Conservation (phyloP, 2,113 vertebrate species). For the Chrysochloris asiatica region DNA sequence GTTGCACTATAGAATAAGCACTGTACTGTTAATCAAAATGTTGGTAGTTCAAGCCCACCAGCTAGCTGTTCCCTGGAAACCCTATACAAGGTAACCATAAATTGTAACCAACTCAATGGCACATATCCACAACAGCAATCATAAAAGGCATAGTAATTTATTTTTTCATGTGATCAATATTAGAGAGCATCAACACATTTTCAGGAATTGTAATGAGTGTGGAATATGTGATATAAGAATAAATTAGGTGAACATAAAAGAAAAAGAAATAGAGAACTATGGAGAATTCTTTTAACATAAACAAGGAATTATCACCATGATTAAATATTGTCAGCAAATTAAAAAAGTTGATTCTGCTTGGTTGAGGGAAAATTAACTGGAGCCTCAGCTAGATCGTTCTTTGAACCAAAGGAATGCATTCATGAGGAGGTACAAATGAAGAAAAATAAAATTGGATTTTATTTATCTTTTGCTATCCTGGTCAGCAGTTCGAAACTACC, state of each 20-base stretch:
- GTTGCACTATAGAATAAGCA: no score
- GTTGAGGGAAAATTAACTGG: neutral
- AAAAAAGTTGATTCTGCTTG: neutral
- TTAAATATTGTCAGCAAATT: constrained; percentile 8
- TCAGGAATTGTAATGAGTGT: neutral
- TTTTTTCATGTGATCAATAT: no score
- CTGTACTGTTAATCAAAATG: no score
- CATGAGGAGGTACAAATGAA: neutral
- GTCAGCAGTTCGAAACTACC: no score
- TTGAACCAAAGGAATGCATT: neutral
- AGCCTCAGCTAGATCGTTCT: neutral
- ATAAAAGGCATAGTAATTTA: no score
- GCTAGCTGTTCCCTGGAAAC: no score
- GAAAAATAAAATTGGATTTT: neutral
- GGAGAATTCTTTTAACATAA: neutral
- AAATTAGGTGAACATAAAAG: neutral
- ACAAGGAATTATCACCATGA: neutral
- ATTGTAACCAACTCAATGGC: no score
- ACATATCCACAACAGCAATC: no score
- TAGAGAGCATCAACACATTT: neutral
- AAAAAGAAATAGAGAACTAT: neutral
- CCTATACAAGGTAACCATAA: no score
- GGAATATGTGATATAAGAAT: neutral
- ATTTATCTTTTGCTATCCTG: neutral
- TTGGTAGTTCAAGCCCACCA: no score